Base-by-base conservation (phyloP, 64 coral and sea anemone genomes). In the Dendrophyllia cribrosa region DNA sequence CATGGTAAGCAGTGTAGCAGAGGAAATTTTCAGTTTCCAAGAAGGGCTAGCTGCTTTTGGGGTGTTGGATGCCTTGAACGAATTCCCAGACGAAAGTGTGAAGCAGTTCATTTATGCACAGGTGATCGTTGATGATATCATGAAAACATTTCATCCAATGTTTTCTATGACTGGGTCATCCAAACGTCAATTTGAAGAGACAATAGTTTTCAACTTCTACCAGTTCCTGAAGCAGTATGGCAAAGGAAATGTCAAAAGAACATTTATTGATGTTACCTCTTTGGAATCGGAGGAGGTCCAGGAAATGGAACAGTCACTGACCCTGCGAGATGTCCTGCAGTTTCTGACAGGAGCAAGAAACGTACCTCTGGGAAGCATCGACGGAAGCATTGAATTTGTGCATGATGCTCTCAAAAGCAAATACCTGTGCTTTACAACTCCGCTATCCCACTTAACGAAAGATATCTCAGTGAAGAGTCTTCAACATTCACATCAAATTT, bases 201-300 rank as follows among this genome's bases (percentile, higher is more conserved):
- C 90, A 68, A 90, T 95, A 86, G 87, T 90, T 16, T 95, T 90
- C 60, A 95, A 61, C 3, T 95, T 85, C 66, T 51, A 82, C 21
- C 52, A 59, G 10, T 88, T 88, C 72, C 85, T 88, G 17, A 70
- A 60, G 43, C 53, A 25, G 59, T 46, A 24, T 12, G 82, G 22
- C 34, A 81, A 74, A 21, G 78, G 87, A 14, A 92, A 78, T 74
- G 9, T 90, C 44, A 70, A 79, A 79, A 80, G 74, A 34, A 34
- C 34, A 34, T 34, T 34, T 34, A 34, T 34, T 44, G 26, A 90
- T 79, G 76, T 90, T 67, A 68, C 24, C 82, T 62, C 62, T 86
- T 86, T 70, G 11, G n/a, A 56, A 60, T 60, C 43, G n/a, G 17
- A 11, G 2, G 9, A 23, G 58, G 59, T 55, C 17, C 59, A 61